phyloP scores from a whole-genome alignment of 1,140 invertebrate species.

The Chironomus tepperi region DNA sequence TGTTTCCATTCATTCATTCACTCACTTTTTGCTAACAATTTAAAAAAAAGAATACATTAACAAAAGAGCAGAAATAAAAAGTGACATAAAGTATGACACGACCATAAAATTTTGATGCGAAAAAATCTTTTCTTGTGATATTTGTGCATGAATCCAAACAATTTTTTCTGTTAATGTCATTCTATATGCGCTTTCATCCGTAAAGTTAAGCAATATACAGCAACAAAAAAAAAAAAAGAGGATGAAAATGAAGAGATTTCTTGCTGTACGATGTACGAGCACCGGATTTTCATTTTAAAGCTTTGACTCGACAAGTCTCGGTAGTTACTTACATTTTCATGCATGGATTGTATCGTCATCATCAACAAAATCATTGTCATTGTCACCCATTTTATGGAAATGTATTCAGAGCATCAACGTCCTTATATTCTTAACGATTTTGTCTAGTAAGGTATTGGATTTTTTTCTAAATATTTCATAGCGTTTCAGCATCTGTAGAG shows the following conservation, averaged over 20 bases:
- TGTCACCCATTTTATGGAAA: background rate
- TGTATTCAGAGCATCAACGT: too few species aligned
- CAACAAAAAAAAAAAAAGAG: too few species aligned
- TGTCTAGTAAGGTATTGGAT: too few species aligned
- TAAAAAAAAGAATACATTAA: background rate
- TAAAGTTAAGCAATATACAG: background rate
- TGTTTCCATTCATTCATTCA: background rate
- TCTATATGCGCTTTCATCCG: background rate
- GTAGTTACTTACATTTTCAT: constrained; percentile 5
- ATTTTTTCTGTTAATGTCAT: background rate
- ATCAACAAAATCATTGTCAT: background rate
- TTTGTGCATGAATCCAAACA: background rate
- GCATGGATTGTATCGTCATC: background rate
- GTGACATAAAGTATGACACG: constrained; percentile 12
- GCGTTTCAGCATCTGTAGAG: too few species aligned
- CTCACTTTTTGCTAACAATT: background rate
- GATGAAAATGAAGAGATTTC: background rate
- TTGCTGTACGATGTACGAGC: background rate
- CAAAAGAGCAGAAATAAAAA: background rate
- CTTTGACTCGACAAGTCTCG: background rate
- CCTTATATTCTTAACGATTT: too few species aligned
- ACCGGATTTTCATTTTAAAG: constrained; percentile 12
- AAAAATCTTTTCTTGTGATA: background rate
- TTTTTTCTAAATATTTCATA: too few species aligned
- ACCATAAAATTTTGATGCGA: background rate